phyloP scores from a whole-genome alignment of 2,888 invertebrate genomes.

The Drosophila nigricruria region DNA sequence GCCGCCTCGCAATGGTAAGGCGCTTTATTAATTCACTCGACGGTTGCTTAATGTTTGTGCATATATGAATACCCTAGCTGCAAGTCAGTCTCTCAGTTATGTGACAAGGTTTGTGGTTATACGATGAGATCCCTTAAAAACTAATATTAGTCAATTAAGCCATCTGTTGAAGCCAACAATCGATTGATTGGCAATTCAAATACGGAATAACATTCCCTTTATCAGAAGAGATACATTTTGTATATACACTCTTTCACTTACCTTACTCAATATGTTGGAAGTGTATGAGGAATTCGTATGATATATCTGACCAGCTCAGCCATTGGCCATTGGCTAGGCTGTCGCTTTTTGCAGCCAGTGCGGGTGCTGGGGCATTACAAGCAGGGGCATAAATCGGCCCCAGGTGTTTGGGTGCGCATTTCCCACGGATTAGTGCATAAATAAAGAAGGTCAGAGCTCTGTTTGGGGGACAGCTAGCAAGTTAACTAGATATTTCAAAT shows the following conservation, averaged over 20 bases:
- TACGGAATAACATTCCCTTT: too few relatives aligned
- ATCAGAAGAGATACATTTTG: too few relatives aligned
- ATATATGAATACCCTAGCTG: slow-evolving; percentile 36
- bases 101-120: too few relatives aligned
- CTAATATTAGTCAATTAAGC: too few relatives aligned
- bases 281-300: slow-evolving; percentile 15
- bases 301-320: neutral
- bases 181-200: too few relatives aligned
- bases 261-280: neutral
- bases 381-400: slow-evolving; percentile 72
- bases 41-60: slow-evolving; percentile 72
- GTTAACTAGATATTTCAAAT: slow-evolving; percentile 73
- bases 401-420: slow-evolving; percentile 73
- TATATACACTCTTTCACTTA: too few relatives aligned
- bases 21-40: slow-evolving; percentile 79
- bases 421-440: slow-evolving; percentile 80
- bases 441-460: slow-evolving; percentile 75
- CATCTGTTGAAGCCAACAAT: too few relatives aligned
- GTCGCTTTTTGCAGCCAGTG: slow-evolving; percentile 38
- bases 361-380: slow-evolving; percentile 57
- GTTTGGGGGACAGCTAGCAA: slow-evolving; percentile 35
- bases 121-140: too few relatives aligned
- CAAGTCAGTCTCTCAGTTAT: neutral
- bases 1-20: slow-evolving; percentile 64
- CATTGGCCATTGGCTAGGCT: slow-evolving; percentile 34